Conservation (phyloP, 2,888 invertebrate genomes). For the Drosophila recens region DNA sequence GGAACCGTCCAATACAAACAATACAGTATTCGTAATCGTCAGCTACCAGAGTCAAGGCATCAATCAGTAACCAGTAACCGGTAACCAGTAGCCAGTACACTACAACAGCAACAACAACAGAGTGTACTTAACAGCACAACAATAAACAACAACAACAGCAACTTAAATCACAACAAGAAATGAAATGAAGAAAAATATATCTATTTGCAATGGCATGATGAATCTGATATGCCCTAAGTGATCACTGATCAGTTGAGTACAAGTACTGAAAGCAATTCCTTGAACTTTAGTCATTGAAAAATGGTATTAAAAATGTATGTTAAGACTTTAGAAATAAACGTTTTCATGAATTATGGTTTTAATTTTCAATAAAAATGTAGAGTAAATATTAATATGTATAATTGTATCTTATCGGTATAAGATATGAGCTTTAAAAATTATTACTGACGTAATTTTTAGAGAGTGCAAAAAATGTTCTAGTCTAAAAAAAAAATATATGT, state of each 20-base stretch:
- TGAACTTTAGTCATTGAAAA: not conserved
- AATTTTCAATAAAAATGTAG: too few species aligned
- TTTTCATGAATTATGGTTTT: too few species aligned
- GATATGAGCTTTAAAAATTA: too few species aligned
- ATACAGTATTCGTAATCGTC: constrained; percentile 60
- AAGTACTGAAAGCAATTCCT: not conserved
- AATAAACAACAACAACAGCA: constrained; percentile 38
- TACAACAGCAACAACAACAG: constrained; percentile 24
- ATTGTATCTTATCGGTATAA: too few species aligned
- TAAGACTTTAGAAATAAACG: too few species aligned
- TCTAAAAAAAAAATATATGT: too few species aligned
- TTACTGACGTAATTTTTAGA: too few species aligned
- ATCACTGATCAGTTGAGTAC: not conserved
- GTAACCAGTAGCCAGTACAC: constrained; percentile 46
- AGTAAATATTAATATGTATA: too few species aligned
- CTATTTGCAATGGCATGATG: constrained; percentile 15
- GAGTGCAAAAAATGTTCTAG: too few species aligned
- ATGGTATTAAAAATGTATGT: too few species aligned
- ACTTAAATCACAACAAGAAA: constrained; percentile 46
- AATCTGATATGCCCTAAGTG: constrained; percentile 35
- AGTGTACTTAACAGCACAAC: constrained; percentile 40
- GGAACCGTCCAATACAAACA: constrained; percentile 64
- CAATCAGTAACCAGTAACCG: constrained; percentile 50
- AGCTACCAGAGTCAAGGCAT: constrained; percentile 47
- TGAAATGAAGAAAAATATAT: constrained; percentile 30